These are phyloP conservation scores for Euproctis similis DNA, from an alignment of 2,888 invertebrate species.

Conservation along the genomic window DNA sequence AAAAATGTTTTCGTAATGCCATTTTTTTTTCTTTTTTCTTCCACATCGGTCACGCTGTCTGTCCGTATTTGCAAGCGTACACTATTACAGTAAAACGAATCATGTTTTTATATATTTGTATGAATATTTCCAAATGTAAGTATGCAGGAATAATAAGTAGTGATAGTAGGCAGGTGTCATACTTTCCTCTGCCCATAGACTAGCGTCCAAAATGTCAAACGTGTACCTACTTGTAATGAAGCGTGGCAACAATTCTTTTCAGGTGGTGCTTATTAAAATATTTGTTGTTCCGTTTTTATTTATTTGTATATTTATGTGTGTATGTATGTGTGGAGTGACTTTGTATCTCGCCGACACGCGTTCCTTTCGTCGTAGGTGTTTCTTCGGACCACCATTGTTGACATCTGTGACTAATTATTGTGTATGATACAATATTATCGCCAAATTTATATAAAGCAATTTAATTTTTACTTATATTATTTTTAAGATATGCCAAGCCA, in stretches of 20 bases:
- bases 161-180: slow-evolving; percentile 43
- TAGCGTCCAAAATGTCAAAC: slow-evolving; percentile 48
- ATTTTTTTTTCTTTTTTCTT: slow-evolving; percentile 46
- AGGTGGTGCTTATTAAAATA: slow-evolving; percentile 74
- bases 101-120: slow-evolving; percentile 6
- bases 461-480: no score
- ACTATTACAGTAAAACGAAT: no score
- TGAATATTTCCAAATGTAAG: slow-evolving; percentile 22
- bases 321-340: slow-evolving; percentile 64
- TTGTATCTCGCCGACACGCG: slow-evolving; percentile 55
- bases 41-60: slow-evolving; percentile 63
- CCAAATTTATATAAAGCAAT: no score
- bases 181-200: slow-evolving; percentile 21
- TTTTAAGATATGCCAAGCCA: no score
- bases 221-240: slow-evolving; percentile 51
- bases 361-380: slow-evolving; percentile 49
- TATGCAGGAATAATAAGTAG: slow-evolving; percentile 9
- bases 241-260: slow-evolving; percentile 65
- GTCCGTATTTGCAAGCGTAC: slow-evolving; percentile 26
- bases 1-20: slow-evolving; percentile 62
- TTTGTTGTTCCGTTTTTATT: slow-evolving; percentile 72
- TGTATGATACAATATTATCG: slow-evolving; percentile 57
- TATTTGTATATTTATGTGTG: slow-evolving; percentile 73
- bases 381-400: slow-evolving; percentile 37
- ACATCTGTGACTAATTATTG: slow-evolving; percentile 59